phyloP scores from a whole-genome alignment of 2,797 vertebrate species.

The Apogon hyalosoma region DNA sequence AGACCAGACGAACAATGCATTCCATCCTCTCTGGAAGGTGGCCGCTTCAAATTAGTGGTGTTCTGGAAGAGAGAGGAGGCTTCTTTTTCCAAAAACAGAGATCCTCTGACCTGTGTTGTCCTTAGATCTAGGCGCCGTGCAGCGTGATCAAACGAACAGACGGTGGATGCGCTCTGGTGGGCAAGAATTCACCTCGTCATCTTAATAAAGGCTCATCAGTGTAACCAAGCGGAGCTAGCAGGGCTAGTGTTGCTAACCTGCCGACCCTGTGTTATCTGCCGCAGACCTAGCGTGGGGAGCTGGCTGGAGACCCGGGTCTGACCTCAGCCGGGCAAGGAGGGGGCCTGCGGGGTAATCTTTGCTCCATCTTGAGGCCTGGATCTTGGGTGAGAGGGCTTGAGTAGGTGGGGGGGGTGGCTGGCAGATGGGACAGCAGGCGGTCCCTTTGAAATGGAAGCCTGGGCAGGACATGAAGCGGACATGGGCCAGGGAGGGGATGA shows the following conservation, averaged over 20 bases:
- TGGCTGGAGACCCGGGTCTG: constrained; percentile 54
- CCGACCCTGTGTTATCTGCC: constrained; percentile 58
- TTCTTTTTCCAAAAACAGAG: constrained; percentile 60
- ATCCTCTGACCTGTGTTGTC: constrained; percentile 59
- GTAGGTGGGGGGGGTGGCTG: constrained; percentile 13
- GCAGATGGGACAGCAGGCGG: constrained; percentile 59
- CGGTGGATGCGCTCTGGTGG: constrained; percentile 47
- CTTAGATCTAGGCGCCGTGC: constrained; percentile 53
- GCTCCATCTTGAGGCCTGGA: constrained; percentile 57
- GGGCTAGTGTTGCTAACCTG: constrained; percentile 56
- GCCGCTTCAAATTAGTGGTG: constrained; percentile 70
- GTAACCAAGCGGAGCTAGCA: constrained; percentile 54
- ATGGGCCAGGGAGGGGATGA: constrained; percentile 57
- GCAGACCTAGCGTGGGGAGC: constrained; percentile 16
- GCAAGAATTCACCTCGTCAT: constrained; percentile 81
- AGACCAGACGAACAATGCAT: constrained; percentile 69
- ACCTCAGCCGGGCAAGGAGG: constrained; percentile 50
- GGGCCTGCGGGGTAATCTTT: constrained; percentile 51
- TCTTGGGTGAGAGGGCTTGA: constrained; percentile 54
- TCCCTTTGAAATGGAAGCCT: constrained; percentile 81
- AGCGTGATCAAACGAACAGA: constrained; percentile 70
- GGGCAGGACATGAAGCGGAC: constrained; percentile 68
- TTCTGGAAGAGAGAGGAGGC: constrained; percentile 45
- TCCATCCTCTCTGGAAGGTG: constrained; percentile 56
- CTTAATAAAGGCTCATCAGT: constrained; percentile 79